Evolutionary conservation across 1,140 invertebrate species (phyloP), one percentile per base, ranked within the genome.

Genomic region (Dendroctonus valens): DNA sequence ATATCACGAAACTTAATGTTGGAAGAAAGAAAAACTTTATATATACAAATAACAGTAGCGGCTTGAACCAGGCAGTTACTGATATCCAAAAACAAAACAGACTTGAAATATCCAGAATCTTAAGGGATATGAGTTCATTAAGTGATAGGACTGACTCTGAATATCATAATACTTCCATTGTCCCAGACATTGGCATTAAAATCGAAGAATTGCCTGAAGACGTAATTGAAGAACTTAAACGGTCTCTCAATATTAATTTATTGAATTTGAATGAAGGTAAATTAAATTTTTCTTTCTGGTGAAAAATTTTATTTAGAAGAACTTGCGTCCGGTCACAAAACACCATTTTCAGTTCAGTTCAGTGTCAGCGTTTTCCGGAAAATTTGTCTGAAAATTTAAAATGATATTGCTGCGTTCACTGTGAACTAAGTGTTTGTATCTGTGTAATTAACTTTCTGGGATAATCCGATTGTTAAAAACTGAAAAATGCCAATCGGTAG

Each of bases 141-240:
- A 50, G 12, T 59, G 57, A 48, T 46, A 72, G 51, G 67, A 44
- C 40, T 63, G 54, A n/a, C 60, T 71, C 6, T 60, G 67, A 44
- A 74, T 72, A 11, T 39, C 7, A 37, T 7, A 14, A 37, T n/a
- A 69, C 73, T 65, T 68, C 71, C 4, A 74, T 76, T 59, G 75
- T 75, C 53, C 72, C 75, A 12, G 75, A 76, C 59, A 73, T 76
- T 65, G 75, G 72, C 12, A 74, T 76, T 41, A 71, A 72, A 70
- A 69, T 76, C 67, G 71, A 74, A 65, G 68, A 75, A 44, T 67
- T 76, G 55, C 75, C 75, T 8, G 44, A 62, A 42, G 71, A 76
- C 48, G 46, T 76, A 12, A 73, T 76, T 50, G 68, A 72, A 65
- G 69, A 74, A 58, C 64, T 76, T 7, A 69, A 65, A 26, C 65